Evolutionary conservation across 2,888 invertebrate species (phyloP).

Genomic region (Drosophila borborema): DNA sequence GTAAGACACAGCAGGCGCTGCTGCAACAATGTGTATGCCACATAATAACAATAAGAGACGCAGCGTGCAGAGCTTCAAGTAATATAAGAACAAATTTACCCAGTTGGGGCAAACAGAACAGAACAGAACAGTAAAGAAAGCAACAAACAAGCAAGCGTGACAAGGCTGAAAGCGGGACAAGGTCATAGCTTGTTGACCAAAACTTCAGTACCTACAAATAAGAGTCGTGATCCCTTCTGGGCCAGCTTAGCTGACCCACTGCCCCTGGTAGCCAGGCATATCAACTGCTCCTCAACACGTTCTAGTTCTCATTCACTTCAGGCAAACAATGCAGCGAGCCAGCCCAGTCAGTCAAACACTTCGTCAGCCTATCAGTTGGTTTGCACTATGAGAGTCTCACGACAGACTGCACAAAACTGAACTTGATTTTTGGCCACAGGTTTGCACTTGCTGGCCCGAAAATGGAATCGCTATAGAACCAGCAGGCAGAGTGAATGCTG

Average conservation of each 20-base stretch:
- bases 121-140: not conserved
- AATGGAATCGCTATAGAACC: constrained; percentile 12
- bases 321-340: constrained; percentile 34
- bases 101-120: constrained; percentile 1
- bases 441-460: constrained; percentile 11
- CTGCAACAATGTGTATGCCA: constrained; percentile 60
- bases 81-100: constrained; percentile 61
- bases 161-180: constrained; percentile 43
- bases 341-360: constrained; percentile 8
- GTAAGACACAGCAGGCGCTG: constrained; percentile 67
- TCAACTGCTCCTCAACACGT: constrained; percentile 16
- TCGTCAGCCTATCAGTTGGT: constrained; percentile 5
- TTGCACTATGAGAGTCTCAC: constrained; percentile 24
- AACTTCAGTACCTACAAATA: constrained; percentile 57
- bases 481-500: constrained; percentile 27
- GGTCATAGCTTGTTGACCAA: constrained; percentile 66
- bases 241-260: constrained; percentile 35
- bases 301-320: constrained; percentile 27
- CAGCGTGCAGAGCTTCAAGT: constrained; percentile 43
- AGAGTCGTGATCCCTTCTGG: constrained; percentile 22
- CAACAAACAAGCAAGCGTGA: not conserved
- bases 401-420: constrained; percentile 64
- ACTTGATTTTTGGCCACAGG: constrained; percentile 63
- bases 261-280: constrained; percentile 13
- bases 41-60: constrained; percentile 51